phyloP scores from a whole-genome alignment of 2,113 vertebrate species.

The Oryzias melastigma region DNA sequence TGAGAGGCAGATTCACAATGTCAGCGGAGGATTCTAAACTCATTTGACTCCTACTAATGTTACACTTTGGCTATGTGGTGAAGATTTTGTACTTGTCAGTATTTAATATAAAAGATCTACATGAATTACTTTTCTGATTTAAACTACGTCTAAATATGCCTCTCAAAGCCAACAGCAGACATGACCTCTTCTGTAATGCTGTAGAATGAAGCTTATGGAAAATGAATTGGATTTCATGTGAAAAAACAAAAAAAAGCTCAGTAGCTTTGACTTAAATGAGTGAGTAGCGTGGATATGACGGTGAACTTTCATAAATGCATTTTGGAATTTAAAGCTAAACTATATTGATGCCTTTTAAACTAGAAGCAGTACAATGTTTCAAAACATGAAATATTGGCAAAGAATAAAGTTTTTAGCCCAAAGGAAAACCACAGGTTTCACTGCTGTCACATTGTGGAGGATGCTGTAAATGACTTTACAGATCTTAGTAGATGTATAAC shows the following conservation, averaged over 20 bases:
- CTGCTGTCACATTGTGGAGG: conserved; percentile 27
- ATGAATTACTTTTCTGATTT: too few relatives aligned
- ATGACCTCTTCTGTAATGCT: conserved; percentile 26
- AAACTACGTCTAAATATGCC: conserved; percentile 38
- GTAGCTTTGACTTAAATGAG: too few relatives aligned
- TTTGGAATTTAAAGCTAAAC: background rate
- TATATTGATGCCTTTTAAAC: background rate
- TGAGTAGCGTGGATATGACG: too few relatives aligned
- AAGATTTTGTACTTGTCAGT: conserved; percentile 12
- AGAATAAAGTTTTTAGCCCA: conserved; percentile 23
- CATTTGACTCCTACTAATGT: conserved; percentile 23
- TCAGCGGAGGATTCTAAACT: conserved; percentile 26
- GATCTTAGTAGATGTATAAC: conserved; percentile 70
- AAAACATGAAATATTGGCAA: conserved; percentile 43
- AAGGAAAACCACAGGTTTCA: conserved; percentile 22
- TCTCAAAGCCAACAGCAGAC: conserved; percentile 37
- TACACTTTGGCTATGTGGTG: conserved; percentile 28
- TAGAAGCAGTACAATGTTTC: background rate
- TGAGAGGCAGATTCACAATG: conserved; percentile 58
- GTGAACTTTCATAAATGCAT: too few relatives aligned
- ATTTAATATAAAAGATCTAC: background rate
- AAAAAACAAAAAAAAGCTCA: too few relatives aligned
- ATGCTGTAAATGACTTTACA: conserved; percentile 44
- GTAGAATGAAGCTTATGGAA: conserved; percentile 15
- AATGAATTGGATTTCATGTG: background rate